Evolutionary conservation across 2,113 vertebrate genomes (phyloP).

Genomic region (Ictalurus furcatus): DNA sequence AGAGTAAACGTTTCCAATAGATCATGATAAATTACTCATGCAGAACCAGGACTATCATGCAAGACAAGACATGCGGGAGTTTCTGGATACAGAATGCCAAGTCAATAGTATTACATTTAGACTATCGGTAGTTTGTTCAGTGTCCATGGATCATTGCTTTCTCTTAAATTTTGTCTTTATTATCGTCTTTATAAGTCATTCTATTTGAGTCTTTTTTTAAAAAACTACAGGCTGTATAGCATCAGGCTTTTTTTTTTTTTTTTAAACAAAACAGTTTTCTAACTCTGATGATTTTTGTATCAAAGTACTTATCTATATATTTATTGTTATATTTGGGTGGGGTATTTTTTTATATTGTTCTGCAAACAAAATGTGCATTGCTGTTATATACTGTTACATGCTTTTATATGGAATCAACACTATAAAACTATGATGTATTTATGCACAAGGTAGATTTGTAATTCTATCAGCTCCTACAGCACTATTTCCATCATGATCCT

Average conservation of each 20-base stretch:
- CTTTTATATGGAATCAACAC: conserved; percentile 66
- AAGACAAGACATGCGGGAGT: background rate
- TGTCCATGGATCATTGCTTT: conserved; percentile 1
- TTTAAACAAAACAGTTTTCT: conserved; percentile 25
- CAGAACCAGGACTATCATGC: conserved; percentile 18
- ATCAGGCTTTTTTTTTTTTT: conserved; percentile 14
- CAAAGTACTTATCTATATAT: conserved; percentile 77
- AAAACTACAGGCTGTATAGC: conserved; percentile 32
- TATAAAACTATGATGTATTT: conserved; percentile 53
- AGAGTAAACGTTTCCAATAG: background rate
- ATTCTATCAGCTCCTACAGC: conserved; percentile 33
- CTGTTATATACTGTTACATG: conserved; percentile 60
- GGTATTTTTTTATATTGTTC: conserved; percentile 62
- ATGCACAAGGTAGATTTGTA: conserved; percentile 59
- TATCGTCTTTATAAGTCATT: conserved; percentile 12
- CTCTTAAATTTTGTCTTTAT: conserved; percentile 6
- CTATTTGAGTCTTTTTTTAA: background rate
- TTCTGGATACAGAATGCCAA: conserved; percentile 15
- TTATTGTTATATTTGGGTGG: conserved; percentile 74
- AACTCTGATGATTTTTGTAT: conserved; percentile 63
- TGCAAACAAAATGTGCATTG: conserved; percentile 62
- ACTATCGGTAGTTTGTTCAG: background rate
- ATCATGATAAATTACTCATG: background rate
- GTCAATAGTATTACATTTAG: conserved; percentile 40
- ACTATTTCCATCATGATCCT: conserved; percentile 6